Evolutionary conservation across 2,888 invertebrate species (phyloP).

Genomic region (Agrilus mali): DNA sequence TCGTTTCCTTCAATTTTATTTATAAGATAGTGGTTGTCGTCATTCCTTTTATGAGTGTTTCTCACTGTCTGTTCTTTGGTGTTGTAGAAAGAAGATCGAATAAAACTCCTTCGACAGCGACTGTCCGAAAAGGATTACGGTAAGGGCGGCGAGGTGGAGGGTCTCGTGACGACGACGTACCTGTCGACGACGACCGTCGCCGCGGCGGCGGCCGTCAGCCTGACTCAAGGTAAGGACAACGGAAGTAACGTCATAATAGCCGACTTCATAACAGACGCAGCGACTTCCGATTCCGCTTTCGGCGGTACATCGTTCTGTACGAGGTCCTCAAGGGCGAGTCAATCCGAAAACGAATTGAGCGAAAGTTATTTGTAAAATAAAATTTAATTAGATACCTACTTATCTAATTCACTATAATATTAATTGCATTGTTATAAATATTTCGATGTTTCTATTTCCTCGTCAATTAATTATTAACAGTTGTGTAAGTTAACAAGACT

Average conservation of each 20-base stretch:
- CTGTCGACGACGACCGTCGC: slow-evolving; percentile 26
- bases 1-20: no score
- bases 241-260: slow-evolving; percentile 44
- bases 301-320: slow-evolving; percentile 60
- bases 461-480: no score
- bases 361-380: slow-evolving; percentile 64
- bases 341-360: slow-evolving; percentile 79
- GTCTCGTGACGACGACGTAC: slow-evolving; percentile 5
- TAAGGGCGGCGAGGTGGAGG: slow-evolving; percentile 31
- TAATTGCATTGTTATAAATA: no score
- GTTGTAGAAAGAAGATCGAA: slow-evolving; percentile 78
- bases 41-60: slow-evolving; percentile 1
- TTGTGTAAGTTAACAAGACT: no score
- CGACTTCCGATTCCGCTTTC: slow-evolving; percentile 65
- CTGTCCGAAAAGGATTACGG: slow-evolving; percentile 63
- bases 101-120: slow-evolving; percentile 67
- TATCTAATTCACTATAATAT: no score
- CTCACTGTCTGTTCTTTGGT: slow-evolving; percentile 5
- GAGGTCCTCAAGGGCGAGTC: slow-evolving; percentile 70
- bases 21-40: no score
- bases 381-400: no score
- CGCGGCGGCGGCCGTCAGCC: slow-evolving; percentile 19
- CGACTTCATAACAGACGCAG: slow-evolving; percentile 63
- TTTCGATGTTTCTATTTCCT: no score
- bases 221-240: slow-evolving; percentile 65